A percentile compares a stretch with the other conserved stretches of the same genome.
Evolutionary conservation across 2,797 vertebrate genomes (phyloP).

Genomic region (Sebastes umbrosus): DNA sequence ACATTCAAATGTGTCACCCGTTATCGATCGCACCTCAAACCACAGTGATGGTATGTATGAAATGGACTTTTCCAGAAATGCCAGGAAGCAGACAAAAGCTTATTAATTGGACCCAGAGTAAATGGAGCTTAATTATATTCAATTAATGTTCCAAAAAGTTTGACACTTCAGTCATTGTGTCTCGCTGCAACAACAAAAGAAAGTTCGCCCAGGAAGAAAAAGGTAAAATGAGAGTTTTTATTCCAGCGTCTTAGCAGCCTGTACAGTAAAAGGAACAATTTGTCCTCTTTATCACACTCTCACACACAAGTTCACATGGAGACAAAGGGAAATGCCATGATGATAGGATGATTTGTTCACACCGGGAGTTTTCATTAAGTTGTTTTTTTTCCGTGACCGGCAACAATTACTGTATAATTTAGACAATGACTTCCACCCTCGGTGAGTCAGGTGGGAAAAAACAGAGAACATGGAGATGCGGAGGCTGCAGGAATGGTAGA

Average conservation of each 20-base stretch:
- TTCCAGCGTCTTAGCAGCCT: background rate
- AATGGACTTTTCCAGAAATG: conserved; percentile 22
- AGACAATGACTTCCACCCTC: background rate
- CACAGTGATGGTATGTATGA: background rate
- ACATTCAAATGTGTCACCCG: conserved; percentile 39
- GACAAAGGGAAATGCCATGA: conserved; percentile 1
- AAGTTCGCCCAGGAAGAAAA: background rate
- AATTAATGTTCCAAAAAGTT: background rate
- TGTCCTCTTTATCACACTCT: conserved; percentile 7
- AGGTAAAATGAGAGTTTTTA: conserved; percentile 21
- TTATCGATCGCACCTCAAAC: conserved; percentile 43
- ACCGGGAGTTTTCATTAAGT: background rate
- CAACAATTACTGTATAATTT: conserved; percentile 22
- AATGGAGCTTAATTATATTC: conserved; percentile 41
- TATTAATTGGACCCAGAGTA: conserved; percentile 23
- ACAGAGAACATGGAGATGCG: background rate
- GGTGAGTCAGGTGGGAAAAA: background rate
- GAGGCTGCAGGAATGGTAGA: background rate
- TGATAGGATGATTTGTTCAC: background rate
- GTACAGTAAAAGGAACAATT: no score
- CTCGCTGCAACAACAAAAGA: background rate
- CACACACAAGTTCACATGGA: background rate
- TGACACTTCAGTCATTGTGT: background rate
- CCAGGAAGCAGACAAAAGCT: conserved; percentile 23
- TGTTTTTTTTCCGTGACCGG: background rate